Evolutionary conservation across 2,888 invertebrate genomes (phyloP), one percentile per base, ranked within the genome.

Genomic region (Lasioglossum malachurum): DNA sequence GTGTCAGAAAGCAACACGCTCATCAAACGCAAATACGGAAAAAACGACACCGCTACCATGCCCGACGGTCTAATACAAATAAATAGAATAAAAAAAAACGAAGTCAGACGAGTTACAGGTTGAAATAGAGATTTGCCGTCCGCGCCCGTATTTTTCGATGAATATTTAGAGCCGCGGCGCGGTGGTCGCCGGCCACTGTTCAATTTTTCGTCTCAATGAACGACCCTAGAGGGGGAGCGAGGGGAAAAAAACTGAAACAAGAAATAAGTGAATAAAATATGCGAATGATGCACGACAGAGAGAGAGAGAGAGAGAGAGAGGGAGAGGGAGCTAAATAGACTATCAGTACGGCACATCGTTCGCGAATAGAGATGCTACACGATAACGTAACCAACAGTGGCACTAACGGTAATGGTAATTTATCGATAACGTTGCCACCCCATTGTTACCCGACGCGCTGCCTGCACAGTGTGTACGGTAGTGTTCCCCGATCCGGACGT

Each of bases 401-500:
- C 82, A 81, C 82, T 88, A 87, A 80, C 84, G 88, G 87, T 84
- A 87, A 87, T 84, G 87, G 84, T 84, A 87, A 88, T 88, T 87
- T 87, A 87, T 87, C 84, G 87, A 84, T 84, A 84, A 87, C 77
- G 87, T 80, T 83, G 83, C 82, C 80, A 86, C 86, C 87, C 87
- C 87, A 87, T 87, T 87, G 87, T 87, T 87, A 82, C 79, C 69
- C 78, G 78, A 77, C 81, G 67, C 78, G 79, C 79, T 80, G 16
- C 41, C 12, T 60, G 53, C 44, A 46, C 27, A 10, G 78, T 69
- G 86, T 49, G 23, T 31, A 46, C n/a, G 53, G 41, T 27, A 49
- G 1, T 27, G 27, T 64, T 38, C 78, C 14, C 57, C 76, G 0
- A 69, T 49, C 19, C 67, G 23, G 12, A 35, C 60, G 31, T 35